Percentiles rank a stretch among this genome's conserved stretches.
Conservation (phyloP, 2,888 invertebrate species). For the Drosophila nigricruria region DNA sequence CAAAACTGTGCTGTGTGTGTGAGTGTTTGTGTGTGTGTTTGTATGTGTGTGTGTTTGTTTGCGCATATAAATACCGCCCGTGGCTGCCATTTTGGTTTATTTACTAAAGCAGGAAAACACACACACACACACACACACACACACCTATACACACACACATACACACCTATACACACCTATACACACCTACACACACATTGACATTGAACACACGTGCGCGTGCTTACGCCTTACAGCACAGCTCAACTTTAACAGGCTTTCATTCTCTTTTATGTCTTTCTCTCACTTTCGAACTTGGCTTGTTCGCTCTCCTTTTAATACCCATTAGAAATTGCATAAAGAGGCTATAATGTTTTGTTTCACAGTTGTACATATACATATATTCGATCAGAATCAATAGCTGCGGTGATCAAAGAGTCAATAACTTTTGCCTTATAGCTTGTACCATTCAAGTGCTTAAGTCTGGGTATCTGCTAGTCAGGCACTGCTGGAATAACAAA, state of each 20-base stretch:
- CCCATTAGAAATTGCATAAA: not conserved
- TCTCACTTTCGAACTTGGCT: constrained; percentile 12
- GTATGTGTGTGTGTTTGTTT: not conserved
- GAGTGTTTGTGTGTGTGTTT: not conserved
- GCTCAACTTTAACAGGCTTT: constrained; percentile 38
- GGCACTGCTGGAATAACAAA: not conserved
- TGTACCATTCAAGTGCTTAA: accelerated
- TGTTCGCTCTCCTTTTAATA: not conserved
- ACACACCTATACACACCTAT: constrained; percentile 47
- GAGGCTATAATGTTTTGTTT: not conserved
- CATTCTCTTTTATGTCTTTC: constrained; percentile 23
- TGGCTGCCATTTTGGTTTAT: constrained; percentile 52
- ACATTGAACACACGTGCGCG: constrained; percentile 70
- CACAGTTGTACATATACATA: not conserved
- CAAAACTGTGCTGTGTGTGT: not conserved
- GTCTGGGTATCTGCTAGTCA: not conserved
- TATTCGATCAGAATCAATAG: not conserved
- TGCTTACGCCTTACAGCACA: constrained; percentile 40
- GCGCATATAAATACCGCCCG: constrained; percentile 11
- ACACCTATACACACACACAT: not conserved
- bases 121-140: constrained; percentile 62
- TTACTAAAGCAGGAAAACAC: constrained; percentile 38
- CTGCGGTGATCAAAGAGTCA: no score
- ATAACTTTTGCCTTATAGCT: no score
- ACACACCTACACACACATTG: not conserved